Conservation (phyloP, 2,113 vertebrate species). For the Centropus unirufus region DNA sequence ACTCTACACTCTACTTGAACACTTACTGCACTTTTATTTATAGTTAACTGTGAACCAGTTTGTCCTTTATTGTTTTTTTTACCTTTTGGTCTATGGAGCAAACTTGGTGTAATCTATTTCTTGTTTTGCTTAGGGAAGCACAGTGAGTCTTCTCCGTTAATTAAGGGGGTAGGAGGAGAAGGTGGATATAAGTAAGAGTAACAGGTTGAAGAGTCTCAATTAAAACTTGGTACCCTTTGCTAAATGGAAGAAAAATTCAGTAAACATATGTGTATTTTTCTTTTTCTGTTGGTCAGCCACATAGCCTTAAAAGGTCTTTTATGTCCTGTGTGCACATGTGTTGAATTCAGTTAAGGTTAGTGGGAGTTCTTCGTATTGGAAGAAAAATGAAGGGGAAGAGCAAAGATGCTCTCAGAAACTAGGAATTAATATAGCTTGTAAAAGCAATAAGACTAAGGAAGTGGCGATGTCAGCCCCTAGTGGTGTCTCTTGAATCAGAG, state of each 20-base stretch:
- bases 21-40: constrained; percentile 96
- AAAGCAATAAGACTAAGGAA: constrained; percentile 57
- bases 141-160: constrained; percentile 17
- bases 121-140: constrained; percentile 57
- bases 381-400: neutral
- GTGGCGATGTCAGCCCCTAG: neutral
- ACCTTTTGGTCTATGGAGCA: constrained; percentile 61
- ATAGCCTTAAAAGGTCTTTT: constrained; percentile 72
- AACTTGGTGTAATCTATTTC: constrained; percentile 52
- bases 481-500: constrained; percentile 2
- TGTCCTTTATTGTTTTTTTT: constrained; percentile 55
- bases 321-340: neutral
- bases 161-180: neutral
- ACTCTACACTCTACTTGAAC: constrained; percentile 92
- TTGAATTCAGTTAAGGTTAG: constrained; percentile 26
- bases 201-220: neutral
- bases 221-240: constrained; percentile 52
- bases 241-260: constrained; percentile 22
- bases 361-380: neutral
- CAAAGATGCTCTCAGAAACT: neutral
- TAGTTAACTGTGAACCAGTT: constrained; percentile 81
- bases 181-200: constrained; percentile 39
- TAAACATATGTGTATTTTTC: constrained; percentile 50
- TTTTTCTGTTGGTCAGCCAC: constrained; percentile 59
- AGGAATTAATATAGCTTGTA: neutral